These are phyloP conservation scores for Bergia puertoricense DNA, from an alignment of 92 coral and sea anemone genomes.

Conservation along the genomic window DNA sequence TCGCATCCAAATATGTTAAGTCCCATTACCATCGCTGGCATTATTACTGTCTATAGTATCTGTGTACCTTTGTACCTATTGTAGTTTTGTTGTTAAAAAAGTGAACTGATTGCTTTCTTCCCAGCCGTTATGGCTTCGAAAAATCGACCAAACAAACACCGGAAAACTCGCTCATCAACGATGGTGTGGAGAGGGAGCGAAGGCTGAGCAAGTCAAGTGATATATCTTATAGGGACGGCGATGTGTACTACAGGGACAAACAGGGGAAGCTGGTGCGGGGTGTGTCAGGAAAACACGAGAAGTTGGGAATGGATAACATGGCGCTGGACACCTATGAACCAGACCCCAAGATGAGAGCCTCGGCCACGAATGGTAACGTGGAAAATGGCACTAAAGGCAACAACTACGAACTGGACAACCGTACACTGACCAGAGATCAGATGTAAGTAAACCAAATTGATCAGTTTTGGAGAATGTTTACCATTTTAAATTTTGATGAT, in stretches of 20 bases:
- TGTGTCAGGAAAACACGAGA: slow-evolving; percentile 22
- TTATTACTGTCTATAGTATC: not conserved
- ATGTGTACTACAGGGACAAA: slow-evolving; percentile 74
- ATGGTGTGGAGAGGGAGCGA: slow-evolving; percentile 17
- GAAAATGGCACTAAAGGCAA: slow-evolving; percentile 4
- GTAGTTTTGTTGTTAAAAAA: not conserved
- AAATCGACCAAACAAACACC: slow-evolving; percentile 17
- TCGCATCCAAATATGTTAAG: too few relatives aligned
- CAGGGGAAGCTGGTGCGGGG: slow-evolving; percentile 50
- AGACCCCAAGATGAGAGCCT: slow-evolving; percentile 46
- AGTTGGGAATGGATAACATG: slow-evolving; percentile 16
- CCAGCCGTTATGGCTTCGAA: slow-evolving; percentile 25
- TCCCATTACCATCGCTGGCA: not conserved
- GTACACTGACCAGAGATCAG: slow-evolving; percentile 21
- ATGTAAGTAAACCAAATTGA: slow-evolving; percentile 10
- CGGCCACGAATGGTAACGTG: not conserved
- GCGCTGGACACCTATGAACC: slow-evolving; percentile 26
- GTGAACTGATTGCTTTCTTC: not conserved
- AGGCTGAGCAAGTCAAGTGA: slow-evolving; percentile 41
- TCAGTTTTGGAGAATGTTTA: not conserved
- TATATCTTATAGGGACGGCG: slow-evolving; percentile 71
- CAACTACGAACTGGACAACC: not conserved
- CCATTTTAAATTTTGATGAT: too few relatives aligned
- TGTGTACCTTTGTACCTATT: not conserved
- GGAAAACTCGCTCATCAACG: not conserved